Conservation (phyloP, 2,888 invertebrate genomes). For the Abscondita cerata region DNA sequence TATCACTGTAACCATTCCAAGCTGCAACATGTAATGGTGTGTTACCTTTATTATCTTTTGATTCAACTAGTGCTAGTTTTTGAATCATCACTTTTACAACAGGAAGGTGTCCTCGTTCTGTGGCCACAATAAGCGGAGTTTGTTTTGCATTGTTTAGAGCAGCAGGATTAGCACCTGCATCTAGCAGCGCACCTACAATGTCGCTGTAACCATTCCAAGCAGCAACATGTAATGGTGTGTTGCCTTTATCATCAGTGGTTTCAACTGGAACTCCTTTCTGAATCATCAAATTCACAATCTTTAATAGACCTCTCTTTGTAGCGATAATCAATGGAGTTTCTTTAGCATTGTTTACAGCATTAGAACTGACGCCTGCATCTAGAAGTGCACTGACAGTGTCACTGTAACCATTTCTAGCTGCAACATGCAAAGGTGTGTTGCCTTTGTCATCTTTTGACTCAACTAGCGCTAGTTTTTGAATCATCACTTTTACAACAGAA, state of each 20-base stretch:
- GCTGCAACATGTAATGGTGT: neutral
- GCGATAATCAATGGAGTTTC: neutral
- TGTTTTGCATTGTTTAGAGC: neutral
- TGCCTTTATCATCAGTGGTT: neutral
- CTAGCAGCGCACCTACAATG: neutral
- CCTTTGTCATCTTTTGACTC: neutral
- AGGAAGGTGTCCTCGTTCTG: neutral
- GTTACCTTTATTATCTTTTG: neutral
- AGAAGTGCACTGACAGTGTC: neutral
- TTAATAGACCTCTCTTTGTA: neutral
- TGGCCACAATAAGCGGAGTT: neutral
- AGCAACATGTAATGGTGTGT: conserved; percentile 7
- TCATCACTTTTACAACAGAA: neutral
- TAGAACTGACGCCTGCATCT: neutral
- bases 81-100: neutral
- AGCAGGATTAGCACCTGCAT: neutral
- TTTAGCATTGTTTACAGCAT: neutral
- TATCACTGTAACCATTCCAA: neutral
- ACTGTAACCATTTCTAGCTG: neutral
- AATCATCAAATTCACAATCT: neutral
- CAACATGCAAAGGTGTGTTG: conserved; percentile 1
- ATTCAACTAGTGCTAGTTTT: neutral
- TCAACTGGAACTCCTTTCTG: neutral
- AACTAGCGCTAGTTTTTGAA: too few species aligned
- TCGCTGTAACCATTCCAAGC: neutral